Evolutionary conservation across 2,888 invertebrate species (phyloP).

Genomic region (Vannuccia rotundouncinata): DNA sequence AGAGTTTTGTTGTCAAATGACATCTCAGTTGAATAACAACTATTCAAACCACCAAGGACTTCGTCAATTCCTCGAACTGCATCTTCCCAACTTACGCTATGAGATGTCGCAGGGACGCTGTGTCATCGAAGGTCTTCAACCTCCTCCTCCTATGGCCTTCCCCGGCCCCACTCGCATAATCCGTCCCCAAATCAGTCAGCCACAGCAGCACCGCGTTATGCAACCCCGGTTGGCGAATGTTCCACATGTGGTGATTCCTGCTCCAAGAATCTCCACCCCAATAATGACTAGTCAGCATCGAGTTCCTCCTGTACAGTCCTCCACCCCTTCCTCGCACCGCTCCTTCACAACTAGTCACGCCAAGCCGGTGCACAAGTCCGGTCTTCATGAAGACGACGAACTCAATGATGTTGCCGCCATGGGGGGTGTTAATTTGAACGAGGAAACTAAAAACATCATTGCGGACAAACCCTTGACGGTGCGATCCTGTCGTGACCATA

Average conservation of each 20-base stretch:
- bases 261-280: neutral
- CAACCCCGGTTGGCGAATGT: neutral
- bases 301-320: neutral
- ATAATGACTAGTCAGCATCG: neutral
- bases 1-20: neutral
- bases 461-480: conserved; percentile 59
- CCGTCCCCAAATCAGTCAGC: neutral
- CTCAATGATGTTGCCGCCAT: conserved; percentile 97
- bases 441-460: conserved; percentile 87
- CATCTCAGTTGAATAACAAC: neutral
- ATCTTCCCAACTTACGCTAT: neutral
- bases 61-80: neutral
- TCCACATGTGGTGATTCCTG: neutral
- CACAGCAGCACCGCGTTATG: neutral
- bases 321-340: too few relatives aligned
- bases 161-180: neutral
- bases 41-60: neutral
- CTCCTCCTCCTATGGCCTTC: neutral
- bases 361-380: neutral
- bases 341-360: neutral
- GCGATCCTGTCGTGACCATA: neutral
- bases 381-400: conserved; percentile 72
- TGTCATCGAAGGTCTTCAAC: neutral
- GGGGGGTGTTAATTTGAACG: conserved; percentile 94
- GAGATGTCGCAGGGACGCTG: neutral